Evolutionary conservation across 2,113 vertebrate genomes (phyloP).

Genomic region (Hippopotamus amphibius): DNA sequence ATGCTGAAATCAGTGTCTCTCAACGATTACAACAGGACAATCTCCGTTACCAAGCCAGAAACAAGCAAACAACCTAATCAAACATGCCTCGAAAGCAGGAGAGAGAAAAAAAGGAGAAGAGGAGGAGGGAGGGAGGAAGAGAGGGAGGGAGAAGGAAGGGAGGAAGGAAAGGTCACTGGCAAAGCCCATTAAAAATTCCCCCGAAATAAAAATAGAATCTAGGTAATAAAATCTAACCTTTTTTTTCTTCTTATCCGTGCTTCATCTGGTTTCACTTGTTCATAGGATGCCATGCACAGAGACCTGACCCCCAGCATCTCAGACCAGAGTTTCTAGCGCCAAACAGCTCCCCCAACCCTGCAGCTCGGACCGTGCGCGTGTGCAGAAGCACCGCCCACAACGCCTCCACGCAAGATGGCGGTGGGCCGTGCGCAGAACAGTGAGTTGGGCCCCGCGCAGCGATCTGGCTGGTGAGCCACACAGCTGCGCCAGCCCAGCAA

Average conservation of each 20-base stretch:
- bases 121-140: no score
- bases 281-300: neutral
- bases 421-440: neutral
- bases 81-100: neutral
- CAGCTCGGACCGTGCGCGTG: neutral
- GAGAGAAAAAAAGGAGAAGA: no score
- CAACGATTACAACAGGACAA: neutral
- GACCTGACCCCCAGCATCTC: no score
- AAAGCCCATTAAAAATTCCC: neutral
- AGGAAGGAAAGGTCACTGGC: neutral
- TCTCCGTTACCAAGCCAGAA: neutral
- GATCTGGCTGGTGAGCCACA: neutral
- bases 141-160: no score
- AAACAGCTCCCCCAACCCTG: neutral
- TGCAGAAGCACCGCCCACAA: accelerated
- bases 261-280: neutral
- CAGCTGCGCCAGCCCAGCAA: neutral
- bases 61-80: neutral
- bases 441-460: no score
- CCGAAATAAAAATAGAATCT: neutral
- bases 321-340: neutral
- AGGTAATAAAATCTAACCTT: neutral
- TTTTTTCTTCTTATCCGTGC: neutral
- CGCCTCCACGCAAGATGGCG: accelerated
- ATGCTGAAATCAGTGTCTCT: neutral